Conservation (phyloP, 1,140 invertebrate species). For the Ceratoteleas bidentatus region DNA sequence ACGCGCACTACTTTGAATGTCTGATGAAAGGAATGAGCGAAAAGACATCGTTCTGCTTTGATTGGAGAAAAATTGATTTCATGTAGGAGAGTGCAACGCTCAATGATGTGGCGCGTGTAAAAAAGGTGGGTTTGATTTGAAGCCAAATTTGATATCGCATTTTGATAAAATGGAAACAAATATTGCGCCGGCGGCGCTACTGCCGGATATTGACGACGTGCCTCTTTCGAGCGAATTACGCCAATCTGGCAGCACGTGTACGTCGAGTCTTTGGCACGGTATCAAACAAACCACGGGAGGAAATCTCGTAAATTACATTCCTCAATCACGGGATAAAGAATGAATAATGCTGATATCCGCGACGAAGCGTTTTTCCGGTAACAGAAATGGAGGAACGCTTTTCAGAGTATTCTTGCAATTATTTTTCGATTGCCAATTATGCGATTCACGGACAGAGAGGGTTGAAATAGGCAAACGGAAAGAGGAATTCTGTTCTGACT, state of each 20-base stretch:
- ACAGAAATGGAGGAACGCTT: background rate
- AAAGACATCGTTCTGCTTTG: background rate
- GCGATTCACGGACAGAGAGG: too few species aligned
- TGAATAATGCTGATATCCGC: slow-evolving; percentile 1
- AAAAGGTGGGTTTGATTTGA: slow-evolving; percentile 20
- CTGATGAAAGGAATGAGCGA: slow-evolving; percentile 6
- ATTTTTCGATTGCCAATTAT: slow-evolving; percentile 1
- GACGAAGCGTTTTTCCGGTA: background rate
- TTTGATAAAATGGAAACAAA: slow-evolving; percentile 38
- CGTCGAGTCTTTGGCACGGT: slow-evolving; percentile 20
- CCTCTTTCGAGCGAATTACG: slow-evolving; percentile 25
- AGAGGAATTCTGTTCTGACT: too few species aligned
- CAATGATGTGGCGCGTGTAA: background rate
- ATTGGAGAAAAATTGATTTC: slow-evolving; percentile 7
- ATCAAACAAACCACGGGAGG: slow-evolving; percentile 24
- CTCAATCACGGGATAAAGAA: slow-evolving; percentile 11
- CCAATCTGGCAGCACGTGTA: slow-evolving; percentile 23
- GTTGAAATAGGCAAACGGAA: too few species aligned
- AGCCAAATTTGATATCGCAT: slow-evolving; percentile 37
- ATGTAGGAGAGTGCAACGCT: background rate
- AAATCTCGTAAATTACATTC: slow-evolving; percentile 42
- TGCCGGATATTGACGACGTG: slow-evolving; percentile 22
- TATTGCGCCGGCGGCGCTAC: slow-evolving; percentile 1
- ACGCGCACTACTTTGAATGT: slow-evolving; percentile 8
- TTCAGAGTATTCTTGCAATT: background rate